These are phyloP conservation scores for Cinara cedri DNA, from an alignment of 2,888 invertebrate species.

Conservation along the genomic window DNA sequence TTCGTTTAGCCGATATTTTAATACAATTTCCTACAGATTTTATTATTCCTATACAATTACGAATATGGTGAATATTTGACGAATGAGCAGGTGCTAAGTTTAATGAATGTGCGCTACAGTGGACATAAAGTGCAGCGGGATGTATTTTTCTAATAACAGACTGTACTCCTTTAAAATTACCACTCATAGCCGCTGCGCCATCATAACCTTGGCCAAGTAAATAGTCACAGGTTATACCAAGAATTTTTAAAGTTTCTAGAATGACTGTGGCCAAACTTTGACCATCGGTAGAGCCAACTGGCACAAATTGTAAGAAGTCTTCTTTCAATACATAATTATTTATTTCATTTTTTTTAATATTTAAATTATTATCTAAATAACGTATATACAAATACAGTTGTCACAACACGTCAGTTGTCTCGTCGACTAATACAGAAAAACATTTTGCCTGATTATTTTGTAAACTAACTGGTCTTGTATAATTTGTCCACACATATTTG, in stretches of 20 bases:
- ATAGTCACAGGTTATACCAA: not conserved
- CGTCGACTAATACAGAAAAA: conserved; percentile 4
- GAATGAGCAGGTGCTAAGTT: conserved; percentile 18
- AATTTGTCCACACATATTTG: conserved; percentile 10
- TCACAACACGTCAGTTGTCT: not conserved
- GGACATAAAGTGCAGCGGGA: conserved; percentile 26
- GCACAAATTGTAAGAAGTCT: conserved; percentile 4
- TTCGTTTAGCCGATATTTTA: conserved; percentile 31
- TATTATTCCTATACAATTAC: conserved; percentile 21
- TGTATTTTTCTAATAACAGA: not conserved
- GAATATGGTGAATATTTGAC: conserved; percentile 4
- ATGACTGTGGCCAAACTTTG: not conserved
- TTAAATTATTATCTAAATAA: conserved; percentile 15
- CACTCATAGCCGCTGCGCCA: conserved; percentile 14
- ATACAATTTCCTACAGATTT: conserved; percentile 24
- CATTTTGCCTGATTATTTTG: not conserved
- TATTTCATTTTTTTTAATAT: not conserved
- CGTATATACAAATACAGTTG: conserved; percentile 1
- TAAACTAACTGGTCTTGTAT: conserved; percentile 9
- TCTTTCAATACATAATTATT: not conserved
- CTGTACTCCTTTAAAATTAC: conserved; percentile 22
- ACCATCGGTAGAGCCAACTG: not conserved
- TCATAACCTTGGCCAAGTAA: not conserved
- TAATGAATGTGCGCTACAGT: conserved; percentile 20
- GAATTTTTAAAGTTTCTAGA: not conserved